phyloP scores from a whole-genome alignment of 2,113 vertebrate genomes.

The Brachyhypopomus occidentalis region DNA sequence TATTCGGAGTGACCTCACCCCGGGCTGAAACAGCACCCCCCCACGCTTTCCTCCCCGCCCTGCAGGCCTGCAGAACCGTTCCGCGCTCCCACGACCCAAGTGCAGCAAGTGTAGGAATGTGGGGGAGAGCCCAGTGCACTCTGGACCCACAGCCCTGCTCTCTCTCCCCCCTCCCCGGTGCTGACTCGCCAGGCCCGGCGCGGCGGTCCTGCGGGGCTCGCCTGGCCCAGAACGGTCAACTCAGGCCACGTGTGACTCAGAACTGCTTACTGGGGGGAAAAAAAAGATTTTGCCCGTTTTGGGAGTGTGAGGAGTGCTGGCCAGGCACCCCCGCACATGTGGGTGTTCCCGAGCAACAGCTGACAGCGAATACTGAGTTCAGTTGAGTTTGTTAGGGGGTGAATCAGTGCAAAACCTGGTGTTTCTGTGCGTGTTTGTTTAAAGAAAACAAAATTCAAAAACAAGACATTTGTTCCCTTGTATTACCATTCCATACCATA shows the following conservation, averaged over 20 bases:
- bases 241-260: conserved; percentile 50
- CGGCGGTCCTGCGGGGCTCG: conserved; percentile 21
- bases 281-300: conserved; percentile 28
- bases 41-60: background rate
- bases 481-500: background rate
- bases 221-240: conserved; percentile 50
- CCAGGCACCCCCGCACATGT: conserved; percentile 29
- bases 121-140: conserved; percentile 54
- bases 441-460: conserved; percentile 18
- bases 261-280: conserved; percentile 24
- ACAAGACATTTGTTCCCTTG: background rate
- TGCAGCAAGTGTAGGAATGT: conserved; percentile 47
- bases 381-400: conserved; percentile 39
- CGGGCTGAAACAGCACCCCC: background rate
- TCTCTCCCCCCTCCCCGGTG: conserved; percentile 33
- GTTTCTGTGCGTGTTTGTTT: conserved; percentile 27
- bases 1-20: background rate
- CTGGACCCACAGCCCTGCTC: conserved; percentile 40
- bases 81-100: conserved; percentile 20
- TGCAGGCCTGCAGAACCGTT: background rate
- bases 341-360: conserved; percentile 50
- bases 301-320: conserved; percentile 34
- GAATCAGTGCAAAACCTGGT: conserved; percentile 39
- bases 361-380: conserved; percentile 45
- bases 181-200: conserved; percentile 20